phyloP scores from a whole-genome alignment of 2,888 invertebrate species.

The Napeogenes inachia region DNA sequence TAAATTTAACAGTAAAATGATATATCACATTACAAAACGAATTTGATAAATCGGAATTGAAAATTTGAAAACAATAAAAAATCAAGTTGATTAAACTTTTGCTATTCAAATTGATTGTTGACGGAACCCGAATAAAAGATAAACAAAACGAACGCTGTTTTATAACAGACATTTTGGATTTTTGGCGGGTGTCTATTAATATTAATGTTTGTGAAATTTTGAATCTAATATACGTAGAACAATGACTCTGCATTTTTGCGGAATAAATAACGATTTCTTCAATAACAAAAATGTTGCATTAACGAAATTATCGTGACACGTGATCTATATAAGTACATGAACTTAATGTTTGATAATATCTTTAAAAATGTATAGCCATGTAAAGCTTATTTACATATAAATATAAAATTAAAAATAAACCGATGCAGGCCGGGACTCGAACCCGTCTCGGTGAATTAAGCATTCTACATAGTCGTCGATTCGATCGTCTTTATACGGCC shows the following conservation, averaged over 20 bases:
- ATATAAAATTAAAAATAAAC: no score
- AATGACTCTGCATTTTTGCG: constrained; percentile 38
- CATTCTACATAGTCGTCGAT: no score
- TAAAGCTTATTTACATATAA: no score
- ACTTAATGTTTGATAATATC: no score
- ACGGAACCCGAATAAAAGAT: constrained; percentile 38
- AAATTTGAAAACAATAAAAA: constrained; percentile 17
- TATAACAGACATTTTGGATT: constrained; percentile 35
- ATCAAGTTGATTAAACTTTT: constrained; percentile 10
- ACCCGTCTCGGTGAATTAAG: no score
- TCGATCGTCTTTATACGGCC: no score
- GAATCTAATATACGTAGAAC: constrained; percentile 40
- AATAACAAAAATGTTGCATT: no score
- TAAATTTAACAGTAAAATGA: no score
- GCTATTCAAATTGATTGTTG: constrained; percentile 15
- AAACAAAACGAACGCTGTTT: constrained; percentile 36
- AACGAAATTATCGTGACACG: no score
- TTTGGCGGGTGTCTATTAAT: constrained; percentile 43
- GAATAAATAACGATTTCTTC: constrained; percentile 25
- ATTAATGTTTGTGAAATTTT: constrained; percentile 42
- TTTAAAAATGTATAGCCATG: no score
- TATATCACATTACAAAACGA: neutral
- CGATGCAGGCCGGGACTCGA: no score
- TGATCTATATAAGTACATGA: no score
- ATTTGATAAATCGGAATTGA: neutral